Base-by-base conservation (phyloP, 2,113 vertebrate genomes). In the Prunella fulvescens region DNA sequence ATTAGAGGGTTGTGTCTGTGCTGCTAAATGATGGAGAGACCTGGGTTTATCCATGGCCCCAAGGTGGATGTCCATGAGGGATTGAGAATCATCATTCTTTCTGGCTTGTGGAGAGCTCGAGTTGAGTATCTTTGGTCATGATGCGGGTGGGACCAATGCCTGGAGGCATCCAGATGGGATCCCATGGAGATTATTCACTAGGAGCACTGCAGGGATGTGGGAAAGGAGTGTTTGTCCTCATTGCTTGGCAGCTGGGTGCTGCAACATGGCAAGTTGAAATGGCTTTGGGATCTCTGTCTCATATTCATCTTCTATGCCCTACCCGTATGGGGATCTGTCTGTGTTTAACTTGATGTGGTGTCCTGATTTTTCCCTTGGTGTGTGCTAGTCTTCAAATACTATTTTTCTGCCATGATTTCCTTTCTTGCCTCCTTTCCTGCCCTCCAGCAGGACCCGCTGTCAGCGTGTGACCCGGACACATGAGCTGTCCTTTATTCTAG, bases 131-230 rank as follows among this genome's bases (percentile, higher is more conserved):
- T n/a, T 61, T 28, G 64, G 28, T 82, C 20, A 42, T 57, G 25
- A 35, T 58, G 28, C 0, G 0, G 22, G 10, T 74, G 60, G 12
- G 37, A n/a, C 10, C 0, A 0, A 35, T 61, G 48, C 39, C 40
- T 44, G 33, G 16, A 88, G 23, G 14, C 11, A 6, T 65, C 54
- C 4, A 8, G 19, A 37, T 44, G 47, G 28, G 35, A 64, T 4
- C 11, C 20, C 16, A 8, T 20, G 12, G 24, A 76, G 35, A 14
- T 92, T 85, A 35, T 54, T 90, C 58, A 33, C 47, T 40, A 35
- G 47, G 13, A 70, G 23, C 1, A 1, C n/a, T 2, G 1, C 24
- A 3, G 19, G 39, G 39, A 54, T 31, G 16, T 3, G 2, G 54
- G 25, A 72, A 60, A 54, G 10, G 29, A 80, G 33, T 10, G 14